Evolutionary conservation across 2,797 vertebrate species (phyloP), one percentile per base, ranked within the genome.

Genomic region (Dryobates pubescens): DNA sequence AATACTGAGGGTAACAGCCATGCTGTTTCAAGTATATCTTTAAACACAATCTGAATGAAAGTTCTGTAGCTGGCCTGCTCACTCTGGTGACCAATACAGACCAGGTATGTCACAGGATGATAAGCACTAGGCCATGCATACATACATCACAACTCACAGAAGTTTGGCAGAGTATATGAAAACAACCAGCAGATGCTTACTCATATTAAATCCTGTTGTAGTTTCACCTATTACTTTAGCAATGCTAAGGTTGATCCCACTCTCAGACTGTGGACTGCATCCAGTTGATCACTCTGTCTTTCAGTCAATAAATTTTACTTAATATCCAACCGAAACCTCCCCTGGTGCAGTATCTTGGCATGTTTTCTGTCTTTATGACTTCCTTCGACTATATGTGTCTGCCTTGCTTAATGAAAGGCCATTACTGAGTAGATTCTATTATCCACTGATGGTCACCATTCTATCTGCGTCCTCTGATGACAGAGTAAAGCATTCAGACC

Each of bases 31-130:
- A 68, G 12, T 7, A 5, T 16, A 18, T 22, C 41, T n/a, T 7
- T 53, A 69, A 41, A 56, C 7, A 19, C 27, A 49, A 15, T 1
- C 29, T 53, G 19, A 74, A 15, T 4, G 22, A 53, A 26, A 84
- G 30, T 47, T 68, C 38, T 6, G 19, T 51, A 41, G 16, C 4
- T n/a, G 53, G 8, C 20, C 49, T 43, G 13, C 23, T 74, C 23
- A 36, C 58, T 36, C n/a, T 43, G 18, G 26, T 49, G 62, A n/a
- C 9, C 62, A 32, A n/a, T 36, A 59, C 0, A 36, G 22, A 41
- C 30, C 24, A 20, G 0, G 2, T 19, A 41, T 18, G 7, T 61
- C 4, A 0, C n/a, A 38, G 22, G 11, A 9, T 24, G 57, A 68
- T 5, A 38, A 51, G 56, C 27, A 57, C 19, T 16, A 41, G 29